phyloP scores from a whole-genome alignment of 2,113 vertebrate species.

The Platycercus adscitus region DNA sequence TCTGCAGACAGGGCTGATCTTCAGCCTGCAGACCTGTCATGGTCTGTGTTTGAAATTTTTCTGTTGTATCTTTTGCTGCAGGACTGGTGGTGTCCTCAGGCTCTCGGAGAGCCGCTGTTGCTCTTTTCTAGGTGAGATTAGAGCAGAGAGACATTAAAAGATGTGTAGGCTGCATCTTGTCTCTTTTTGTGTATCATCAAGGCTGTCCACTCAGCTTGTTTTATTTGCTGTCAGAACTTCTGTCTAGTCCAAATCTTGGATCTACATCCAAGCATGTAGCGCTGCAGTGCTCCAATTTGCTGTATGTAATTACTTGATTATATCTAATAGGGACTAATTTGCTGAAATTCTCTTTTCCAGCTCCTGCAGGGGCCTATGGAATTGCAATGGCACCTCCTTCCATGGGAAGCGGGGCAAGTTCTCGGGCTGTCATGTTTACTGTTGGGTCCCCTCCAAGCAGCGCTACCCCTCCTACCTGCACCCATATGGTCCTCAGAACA shows the following conservation, averaged over 20 bases:
- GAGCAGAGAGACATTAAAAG: not conserved
- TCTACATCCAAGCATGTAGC: not conserved
- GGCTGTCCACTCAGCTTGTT: not conserved
- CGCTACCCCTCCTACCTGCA: slow-evolving; percentile 86
- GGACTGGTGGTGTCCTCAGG: not conserved
- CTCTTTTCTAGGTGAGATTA: not conserved
- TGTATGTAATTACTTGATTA: not conserved
- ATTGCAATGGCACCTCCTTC: slow-evolving; percentile 61
- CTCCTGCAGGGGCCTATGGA: slow-evolving; percentile 84
- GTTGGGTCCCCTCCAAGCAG: slow-evolving; percentile 95
- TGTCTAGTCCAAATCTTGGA: not conserved
- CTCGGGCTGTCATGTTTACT: slow-evolving; percentile 91
- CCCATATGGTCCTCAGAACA: slow-evolving; percentile 87
- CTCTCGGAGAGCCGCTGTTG: not conserved
- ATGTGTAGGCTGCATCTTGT: not conserved
- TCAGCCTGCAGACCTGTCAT: not conserved
- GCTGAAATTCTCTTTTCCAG: slow-evolving; percentile 53
- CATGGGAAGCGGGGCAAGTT: slow-evolving; percentile 72
- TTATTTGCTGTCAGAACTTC: not conserved
- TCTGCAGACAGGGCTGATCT: not conserved
- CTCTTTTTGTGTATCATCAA: not conserved
- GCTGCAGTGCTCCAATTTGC: not conserved
- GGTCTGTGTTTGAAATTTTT: not conserved
- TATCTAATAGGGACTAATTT: not conserved
- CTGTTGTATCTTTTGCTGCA: not conserved